Conservation (phyloP, 2,797 vertebrate species). For the Trematomus bernacchii region DNA sequence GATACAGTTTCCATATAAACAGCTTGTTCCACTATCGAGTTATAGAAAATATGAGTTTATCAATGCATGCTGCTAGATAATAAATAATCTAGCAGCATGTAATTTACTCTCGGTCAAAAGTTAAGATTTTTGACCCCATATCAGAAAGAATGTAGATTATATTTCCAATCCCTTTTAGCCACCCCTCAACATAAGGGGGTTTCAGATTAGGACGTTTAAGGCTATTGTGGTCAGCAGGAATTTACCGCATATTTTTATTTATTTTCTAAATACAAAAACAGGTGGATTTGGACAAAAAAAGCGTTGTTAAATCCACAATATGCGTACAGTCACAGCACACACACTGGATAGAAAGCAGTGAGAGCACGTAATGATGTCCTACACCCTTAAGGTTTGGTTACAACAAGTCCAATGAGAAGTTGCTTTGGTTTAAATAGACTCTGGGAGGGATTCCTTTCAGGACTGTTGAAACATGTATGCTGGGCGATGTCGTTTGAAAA, state of each 20-base stretch:
- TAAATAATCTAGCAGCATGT: neutral
- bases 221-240: neutral
- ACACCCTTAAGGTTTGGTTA: slow-evolving; percentile 30
- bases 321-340: slow-evolving; percentile 13
- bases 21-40: neutral
- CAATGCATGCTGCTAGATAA: neutral
- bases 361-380: neutral
- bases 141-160: neutral
- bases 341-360: slow-evolving; percentile 20
- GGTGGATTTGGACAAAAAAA: neutral
- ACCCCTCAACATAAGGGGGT: neutral
- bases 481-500: slow-evolving; percentile 7
- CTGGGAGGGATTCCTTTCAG: slow-evolving; percentile 31
- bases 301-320: neutral
- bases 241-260: neutral
- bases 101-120: neutral
- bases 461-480: slow-evolving; percentile 41
- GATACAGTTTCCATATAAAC: slow-evolving; percentile 83
- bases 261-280: neutral
- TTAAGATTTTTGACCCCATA: too few species aligned
- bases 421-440: slow-evolving; percentile 39
- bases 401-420: slow-evolving; percentile 29
- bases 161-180: neutral
- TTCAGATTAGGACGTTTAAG: neutral
- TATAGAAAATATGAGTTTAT: neutral